phyloP scores from a whole-genome alignment of 2,797 vertebrate species.

The Octomys mimax region DNA sequence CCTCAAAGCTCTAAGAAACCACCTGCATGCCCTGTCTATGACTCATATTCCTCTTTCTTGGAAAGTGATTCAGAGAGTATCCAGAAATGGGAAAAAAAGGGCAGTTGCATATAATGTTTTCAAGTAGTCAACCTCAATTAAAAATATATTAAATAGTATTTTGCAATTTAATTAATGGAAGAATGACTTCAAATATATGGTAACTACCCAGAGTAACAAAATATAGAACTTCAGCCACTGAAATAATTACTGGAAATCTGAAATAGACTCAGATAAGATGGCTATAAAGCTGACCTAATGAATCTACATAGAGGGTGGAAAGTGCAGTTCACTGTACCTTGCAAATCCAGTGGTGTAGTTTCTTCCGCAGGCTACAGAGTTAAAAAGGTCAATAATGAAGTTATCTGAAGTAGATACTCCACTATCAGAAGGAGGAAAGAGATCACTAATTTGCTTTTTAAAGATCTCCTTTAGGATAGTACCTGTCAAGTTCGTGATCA shows the following conservation, averaged over 20 bases:
- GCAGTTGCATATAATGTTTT: slow-evolving; percentile 20
- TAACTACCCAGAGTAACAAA: slow-evolving; percentile 10
- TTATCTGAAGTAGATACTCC: neutral
- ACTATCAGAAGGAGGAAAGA: neutral
- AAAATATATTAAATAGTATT: neutral
- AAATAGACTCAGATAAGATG: neutral
- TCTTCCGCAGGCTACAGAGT: neutral
- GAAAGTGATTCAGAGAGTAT: neutral
- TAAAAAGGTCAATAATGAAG: neutral
- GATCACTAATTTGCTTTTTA: slow-evolving; percentile 29
- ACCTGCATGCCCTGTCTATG: accelerated
- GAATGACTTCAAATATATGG: neutral
- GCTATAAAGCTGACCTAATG: neutral
- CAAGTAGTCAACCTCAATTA: slow-evolving; percentile 17
- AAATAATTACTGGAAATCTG: neutral
- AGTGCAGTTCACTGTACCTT: neutral
- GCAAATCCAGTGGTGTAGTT: neutral
- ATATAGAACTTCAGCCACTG: neutral
- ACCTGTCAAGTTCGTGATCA: slow-evolving; percentile 25
- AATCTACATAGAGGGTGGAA: neutral
- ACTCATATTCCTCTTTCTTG: neutral
- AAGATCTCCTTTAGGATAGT: slow-evolving; percentile 50
- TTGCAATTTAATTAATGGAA: neutral
- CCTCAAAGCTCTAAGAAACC: neutral
- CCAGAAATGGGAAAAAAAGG: slow-evolving; percentile 3